Base-by-base conservation (phyloP, 2,113 vertebrate genomes). In the Gadus chalcogrammus region DNA sequence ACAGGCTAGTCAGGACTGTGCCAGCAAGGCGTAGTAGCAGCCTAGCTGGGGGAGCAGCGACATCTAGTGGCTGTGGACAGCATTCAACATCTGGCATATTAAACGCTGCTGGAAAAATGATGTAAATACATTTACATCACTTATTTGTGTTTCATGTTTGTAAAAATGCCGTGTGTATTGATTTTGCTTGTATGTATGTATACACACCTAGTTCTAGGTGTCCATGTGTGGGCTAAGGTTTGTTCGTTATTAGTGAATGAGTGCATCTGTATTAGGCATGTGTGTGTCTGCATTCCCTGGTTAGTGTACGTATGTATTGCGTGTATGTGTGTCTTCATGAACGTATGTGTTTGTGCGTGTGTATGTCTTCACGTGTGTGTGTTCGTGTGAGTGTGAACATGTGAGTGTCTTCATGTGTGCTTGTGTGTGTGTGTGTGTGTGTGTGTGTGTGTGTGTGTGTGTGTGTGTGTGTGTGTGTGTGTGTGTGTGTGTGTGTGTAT, bases 41-140 rank as follows among this genome's bases (percentile, higher is more conserved):
- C 42, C 42, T 48, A 48, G 42, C 42, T 48, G 62, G 76, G 82
- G 71, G 80, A 85, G 86, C 71, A 84, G 86, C 84, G 89, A 82
- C 88, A 83, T 77, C 82, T 83, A 78, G 83, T 91, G 89, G 81
- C 42, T 38, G 35, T 15, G 4, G 18, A 5, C 16, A 22, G 74
- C 35, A 22, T n/a, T 15, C 55, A 2, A 7, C 20, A 48, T 62
- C 8, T 17, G 28, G 27, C 6, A 15, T 66, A 15, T 20, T 18
- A 31, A 22, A 68, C 15, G 8, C 3, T n/a, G n/a, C 20, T 12
- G 9, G 24, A 35, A 69, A 22, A 58, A 58, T 53, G 12, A 65
- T 42, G 52, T 53, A 53, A 53, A 58, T 58, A 58, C 3, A 58
- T n/a, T 5, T 17, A 17, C n/a, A 58, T 17, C 55, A 17, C 5